Evolutionary conservation across 2,113 vertebrate genomes (phyloP).

Genomic region (Micronisus gabar): DNA sequence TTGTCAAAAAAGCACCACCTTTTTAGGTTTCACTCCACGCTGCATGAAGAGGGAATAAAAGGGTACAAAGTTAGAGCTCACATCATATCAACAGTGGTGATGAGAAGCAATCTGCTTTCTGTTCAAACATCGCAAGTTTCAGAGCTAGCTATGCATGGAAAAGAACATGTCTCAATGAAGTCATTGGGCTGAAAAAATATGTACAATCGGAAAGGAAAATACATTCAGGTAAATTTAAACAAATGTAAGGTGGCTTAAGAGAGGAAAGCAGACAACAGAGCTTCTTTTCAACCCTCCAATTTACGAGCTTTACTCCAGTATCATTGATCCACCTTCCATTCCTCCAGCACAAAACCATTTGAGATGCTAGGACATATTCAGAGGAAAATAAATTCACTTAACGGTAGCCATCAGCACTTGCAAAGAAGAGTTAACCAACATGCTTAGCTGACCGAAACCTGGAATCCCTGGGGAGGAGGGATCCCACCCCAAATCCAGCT

Average conservation of each 20-base stretch:
- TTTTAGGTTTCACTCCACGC: slow-evolving; percentile 92
- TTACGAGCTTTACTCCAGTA: rapidly evolving
- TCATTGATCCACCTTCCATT: too few species aligned
- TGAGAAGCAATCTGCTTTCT: not conserved
- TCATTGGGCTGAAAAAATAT: not conserved
- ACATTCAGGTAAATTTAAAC: rapidly evolving
- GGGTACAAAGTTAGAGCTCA: slow-evolving; percentile 63
- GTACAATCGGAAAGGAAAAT: not conserved
- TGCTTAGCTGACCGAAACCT: not conserved
- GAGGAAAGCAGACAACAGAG: not conserved
- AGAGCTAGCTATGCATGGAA: not conserved
- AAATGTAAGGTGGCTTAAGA: rapidly evolving
- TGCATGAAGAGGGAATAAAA: slow-evolving; percentile 79
- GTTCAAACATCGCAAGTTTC: rapidly evolving
- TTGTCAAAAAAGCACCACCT: slow-evolving; percentile 84
- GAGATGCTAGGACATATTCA: rapidly evolving
- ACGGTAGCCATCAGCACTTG: rapidly evolving
- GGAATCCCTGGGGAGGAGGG: not conserved
- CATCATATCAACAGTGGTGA: rapidly evolving
- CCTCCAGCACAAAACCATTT: not conserved
- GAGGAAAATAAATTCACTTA: not conserved
- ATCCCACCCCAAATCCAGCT: not conserved
- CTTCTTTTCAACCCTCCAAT: not conserved
- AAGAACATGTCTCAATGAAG: rapidly evolving
- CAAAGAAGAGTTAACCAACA: rapidly evolving